Conservation (phyloP, 2,888 invertebrate species). For the Lysandra coridon region DNA sequence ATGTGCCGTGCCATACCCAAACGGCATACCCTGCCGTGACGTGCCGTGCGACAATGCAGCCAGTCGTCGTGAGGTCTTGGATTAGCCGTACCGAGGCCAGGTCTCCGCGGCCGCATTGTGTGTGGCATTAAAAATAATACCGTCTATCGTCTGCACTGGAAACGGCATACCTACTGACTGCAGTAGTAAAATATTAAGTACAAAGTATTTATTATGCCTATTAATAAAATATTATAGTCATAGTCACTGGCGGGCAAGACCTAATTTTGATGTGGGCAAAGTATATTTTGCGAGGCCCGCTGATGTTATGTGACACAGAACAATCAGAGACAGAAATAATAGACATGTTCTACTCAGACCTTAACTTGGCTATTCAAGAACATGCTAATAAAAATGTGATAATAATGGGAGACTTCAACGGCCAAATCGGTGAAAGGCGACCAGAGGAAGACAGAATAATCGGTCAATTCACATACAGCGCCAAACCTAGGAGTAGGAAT, state of each 20-base stretch:
- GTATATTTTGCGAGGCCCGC: no score
- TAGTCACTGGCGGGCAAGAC: no score
- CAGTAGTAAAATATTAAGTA: not conserved
- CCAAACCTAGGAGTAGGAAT: no score
- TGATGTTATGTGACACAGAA: not conserved
- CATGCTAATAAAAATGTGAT: no score
- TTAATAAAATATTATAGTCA: no score
- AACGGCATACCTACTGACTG: conserved; percentile 11
- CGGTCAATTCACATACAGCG: no score
- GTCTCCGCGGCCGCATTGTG: conserved; percentile 53
- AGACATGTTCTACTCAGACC: not conserved
- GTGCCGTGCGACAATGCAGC: conserved; percentile 35
- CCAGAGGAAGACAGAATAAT: no score
- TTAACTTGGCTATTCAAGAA: no score
- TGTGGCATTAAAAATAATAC: conserved; percentile 62
- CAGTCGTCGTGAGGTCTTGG: conserved; percentile 42
- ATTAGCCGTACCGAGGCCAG: conserved; percentile 54
- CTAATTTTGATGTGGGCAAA: no score
- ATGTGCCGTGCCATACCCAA: conserved; percentile 25
- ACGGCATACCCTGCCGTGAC: conserved; percentile 8
- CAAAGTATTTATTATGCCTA: no score
- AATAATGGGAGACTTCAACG: no score
- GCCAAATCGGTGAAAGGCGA: no score
- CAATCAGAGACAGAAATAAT: not conserved
- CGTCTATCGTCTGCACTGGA: conserved; percentile 36